Percentiles rank a stretch among this genome's conserved stretches.
Evolutionary conservation across 1,140 invertebrate species (phyloP).

Genomic region (Caenorhabditis tropicalis): DNA sequence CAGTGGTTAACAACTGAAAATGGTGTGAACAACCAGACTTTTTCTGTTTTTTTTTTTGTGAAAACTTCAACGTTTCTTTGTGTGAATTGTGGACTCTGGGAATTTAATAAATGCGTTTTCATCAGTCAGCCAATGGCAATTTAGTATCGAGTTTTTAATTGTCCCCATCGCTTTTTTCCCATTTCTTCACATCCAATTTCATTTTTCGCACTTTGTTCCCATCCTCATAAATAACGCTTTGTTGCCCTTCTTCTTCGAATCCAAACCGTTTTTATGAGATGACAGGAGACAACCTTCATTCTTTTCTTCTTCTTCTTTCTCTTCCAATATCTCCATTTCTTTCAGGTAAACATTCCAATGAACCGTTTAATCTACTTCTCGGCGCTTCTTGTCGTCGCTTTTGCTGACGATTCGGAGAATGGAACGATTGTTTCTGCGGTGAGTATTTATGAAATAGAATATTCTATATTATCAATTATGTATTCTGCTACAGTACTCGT

Average conservation of each 20-base stretch:
- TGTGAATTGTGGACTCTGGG: no score
- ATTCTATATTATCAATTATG: no score
- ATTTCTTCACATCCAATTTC: not conserved
- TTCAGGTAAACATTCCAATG: conserved; percentile 16
- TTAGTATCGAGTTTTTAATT: no score
- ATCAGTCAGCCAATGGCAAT: no score
- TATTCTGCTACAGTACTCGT: not conserved
- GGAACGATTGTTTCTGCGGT: conserved; percentile 3
- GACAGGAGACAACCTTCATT: not conserved
- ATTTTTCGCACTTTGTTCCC: not conserved
- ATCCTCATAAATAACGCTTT: conserved; percentile 25
- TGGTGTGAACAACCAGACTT: no score
- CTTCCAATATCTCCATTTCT: not conserved
- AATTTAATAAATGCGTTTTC: no score
- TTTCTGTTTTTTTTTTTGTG: no score
- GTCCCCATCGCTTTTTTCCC: not conserved
- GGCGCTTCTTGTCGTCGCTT: conserved; percentile 10
- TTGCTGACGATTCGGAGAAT: conserved; percentile 15
- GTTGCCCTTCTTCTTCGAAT: not conserved
- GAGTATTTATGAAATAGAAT: not conserved
- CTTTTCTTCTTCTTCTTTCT: not conserved
- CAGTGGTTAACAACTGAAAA: not conserved
- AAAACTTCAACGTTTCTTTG: no score
- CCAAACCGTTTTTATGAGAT: conserved; percentile 28
- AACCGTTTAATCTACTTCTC: conserved; percentile 9